Evolutionary conservation across 2,797 vertebrate genomes (phyloP), one percentile per base, ranked within the genome.

Genomic region (Tinamus major): DNA sequence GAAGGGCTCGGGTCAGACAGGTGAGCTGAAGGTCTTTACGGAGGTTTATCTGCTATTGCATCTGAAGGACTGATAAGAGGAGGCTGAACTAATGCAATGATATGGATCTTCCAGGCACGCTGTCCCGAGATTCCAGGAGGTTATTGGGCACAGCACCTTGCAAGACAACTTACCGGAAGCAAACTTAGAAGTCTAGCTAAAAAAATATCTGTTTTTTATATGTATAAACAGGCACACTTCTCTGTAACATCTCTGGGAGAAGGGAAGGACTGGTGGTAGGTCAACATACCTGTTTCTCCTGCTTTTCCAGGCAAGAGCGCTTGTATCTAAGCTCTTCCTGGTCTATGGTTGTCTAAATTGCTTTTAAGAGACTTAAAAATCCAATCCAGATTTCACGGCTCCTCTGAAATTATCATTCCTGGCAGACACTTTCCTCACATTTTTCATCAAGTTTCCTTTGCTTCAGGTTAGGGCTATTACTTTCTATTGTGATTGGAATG

Each of bases 11-110:
- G 67, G 67, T 70, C 83, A 94, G 74, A 92, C 5, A 27, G 26
- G 44, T 61, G 37, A 95, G 69, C 42, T 84, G 67, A 92, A 96
- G 80, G 78, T 87, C 85, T 95, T 61, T 61, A 56, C 87, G 46
- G 44, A 90, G 53, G 77, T 93, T 81, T 89, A 90, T 87, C 56
- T 70, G 59, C 46, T 61, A 29, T 74, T 72, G 86, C 53, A 58
- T 61, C 83, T 87, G 58, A 89, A 85, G 39, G n/a, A 92, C 59
- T 46, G n/a, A 58, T 62, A 92, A 86, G 87, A 86, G 44, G 13
- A 90, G 19, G 59, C 58, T 88, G 55, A 87, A 49, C 71, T 81
- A 23, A 94, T 88, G 55, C 11, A 69, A 87, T 41, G 44, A 62
- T n/a, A 78, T 42, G 31, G 72, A 72, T 90, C 89, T 89, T 90